Conservation (phyloP, 2,888 invertebrate genomes). For the Deilephila porcellus region DNA sequence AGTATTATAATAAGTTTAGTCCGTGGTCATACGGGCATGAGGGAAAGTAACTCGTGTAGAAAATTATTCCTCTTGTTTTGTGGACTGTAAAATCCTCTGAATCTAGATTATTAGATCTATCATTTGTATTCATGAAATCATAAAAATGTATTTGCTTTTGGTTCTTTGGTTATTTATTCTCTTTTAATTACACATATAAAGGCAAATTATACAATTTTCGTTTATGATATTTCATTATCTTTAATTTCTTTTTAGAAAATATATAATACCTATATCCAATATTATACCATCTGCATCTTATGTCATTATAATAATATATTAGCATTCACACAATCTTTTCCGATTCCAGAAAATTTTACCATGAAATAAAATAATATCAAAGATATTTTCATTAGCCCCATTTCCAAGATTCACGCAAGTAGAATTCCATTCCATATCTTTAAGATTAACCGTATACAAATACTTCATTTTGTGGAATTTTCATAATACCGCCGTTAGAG, state of each 20-base stretch:
- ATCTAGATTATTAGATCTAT: slow-evolving; percentile 26
- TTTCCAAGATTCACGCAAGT: slow-evolving; percentile 3
- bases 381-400: slow-evolving; percentile 15
- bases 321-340: neutral
- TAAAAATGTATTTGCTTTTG: slow-evolving; percentile 15
- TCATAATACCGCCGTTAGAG: slow-evolving; percentile 52
- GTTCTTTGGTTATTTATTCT: neutral
- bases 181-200: too few relatives aligned
- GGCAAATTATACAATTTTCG: too few relatives aligned
- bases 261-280: too few relatives aligned
- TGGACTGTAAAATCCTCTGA: slow-evolving; percentile 24
- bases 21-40: slow-evolving; percentile 27
- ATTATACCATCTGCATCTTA: neutral
- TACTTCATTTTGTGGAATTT: slow-evolving; percentile 40
- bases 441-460: slow-evolving; percentile 23
- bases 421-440: slow-evolving; percentile 9
- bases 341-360: neutral
- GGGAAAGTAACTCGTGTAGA: slow-evolving; percentile 32
- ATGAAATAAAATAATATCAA: neutral
- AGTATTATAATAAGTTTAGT: slow-evolving; percentile 27
- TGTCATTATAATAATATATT: neutral
- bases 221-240: too few relatives aligned
- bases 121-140: slow-evolving; percentile 25
- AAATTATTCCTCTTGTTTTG: slow-evolving; percentile 31
- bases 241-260: too few relatives aligned